These are phyloP conservation scores for Tachysurus fulvidraco DNA, from an alignment of 2,113 vertebrate species.

Conservation along the genomic window DNA sequence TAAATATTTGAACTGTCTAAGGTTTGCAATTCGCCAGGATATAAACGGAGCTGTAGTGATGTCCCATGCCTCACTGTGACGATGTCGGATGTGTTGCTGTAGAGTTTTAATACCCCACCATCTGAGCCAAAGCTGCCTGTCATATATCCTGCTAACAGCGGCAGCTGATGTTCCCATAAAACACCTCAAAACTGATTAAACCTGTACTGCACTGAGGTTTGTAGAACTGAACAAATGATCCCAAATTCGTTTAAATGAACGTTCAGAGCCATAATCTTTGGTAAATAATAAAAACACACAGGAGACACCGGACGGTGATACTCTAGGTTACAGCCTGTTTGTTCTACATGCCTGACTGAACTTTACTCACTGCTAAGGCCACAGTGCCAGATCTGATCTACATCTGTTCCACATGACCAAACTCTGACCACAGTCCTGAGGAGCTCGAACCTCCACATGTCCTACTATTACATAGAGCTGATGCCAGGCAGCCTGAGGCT, in stretches of 20 bases:
- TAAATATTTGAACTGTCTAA: neutral
- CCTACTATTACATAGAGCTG: conserved; percentile 17
- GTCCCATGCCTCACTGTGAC: neutral
- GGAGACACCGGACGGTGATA: neutral
- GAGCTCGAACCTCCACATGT: neutral
- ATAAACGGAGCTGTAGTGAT: neutral
- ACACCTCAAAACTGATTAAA: neutral
- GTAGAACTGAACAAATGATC: neutral
- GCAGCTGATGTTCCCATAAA: neutral
- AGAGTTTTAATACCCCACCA: neutral
- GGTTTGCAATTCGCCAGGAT: neutral
- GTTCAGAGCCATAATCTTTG: neutral
- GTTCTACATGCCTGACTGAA: conserved; percentile 33
- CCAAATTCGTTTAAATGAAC: conserved; percentile 3
- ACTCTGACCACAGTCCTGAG: neutral
- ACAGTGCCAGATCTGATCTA: conserved; percentile 39
- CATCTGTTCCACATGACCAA: conserved; percentile 42
- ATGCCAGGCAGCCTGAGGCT: conserved; percentile 36
- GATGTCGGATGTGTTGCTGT: neutral
- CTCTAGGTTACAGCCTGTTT: conserved; percentile 2
- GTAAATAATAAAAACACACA: neutral
- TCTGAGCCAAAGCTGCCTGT: neutral
- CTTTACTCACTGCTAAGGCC: conserved; percentile 22
- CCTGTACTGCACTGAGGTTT: neutral
- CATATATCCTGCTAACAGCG: neutral